phyloP scores from a whole-genome alignment of 2,797 vertebrate genomes.

The Nyctibius grandis region DNA sequence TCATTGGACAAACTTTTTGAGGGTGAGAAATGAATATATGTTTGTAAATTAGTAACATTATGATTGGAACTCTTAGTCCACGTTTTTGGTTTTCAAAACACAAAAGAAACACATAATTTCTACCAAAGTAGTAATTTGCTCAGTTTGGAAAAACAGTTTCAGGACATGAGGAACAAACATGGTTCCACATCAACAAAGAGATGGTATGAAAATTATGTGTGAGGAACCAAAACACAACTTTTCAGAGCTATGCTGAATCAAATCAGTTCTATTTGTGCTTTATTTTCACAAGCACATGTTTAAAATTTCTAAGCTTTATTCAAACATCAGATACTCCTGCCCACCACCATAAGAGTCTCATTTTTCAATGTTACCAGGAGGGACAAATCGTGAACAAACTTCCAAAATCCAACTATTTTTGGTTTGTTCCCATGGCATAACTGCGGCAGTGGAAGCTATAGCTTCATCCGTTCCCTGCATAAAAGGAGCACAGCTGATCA shows the following conservation, averaged over 20 bases:
- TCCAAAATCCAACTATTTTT: slow-evolving; percentile 13
- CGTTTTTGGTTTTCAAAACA: background rate
- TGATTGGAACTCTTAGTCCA: background rate
- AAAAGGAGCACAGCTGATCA: background rate
- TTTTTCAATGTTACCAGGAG: background rate
- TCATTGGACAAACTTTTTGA: background rate
- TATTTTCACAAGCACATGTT: slow-evolving; percentile 22
- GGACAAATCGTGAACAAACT: background rate
- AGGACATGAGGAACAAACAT: background rate
- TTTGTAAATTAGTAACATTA: background rate
- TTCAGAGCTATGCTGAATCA: background rate
- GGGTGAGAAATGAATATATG: background rate
- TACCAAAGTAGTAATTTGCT: background rate
- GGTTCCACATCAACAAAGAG: background rate
- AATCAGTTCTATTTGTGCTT: slow-evolving; percentile 14
- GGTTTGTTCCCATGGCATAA: background rate
- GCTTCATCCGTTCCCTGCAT: background rate
- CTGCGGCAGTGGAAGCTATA: background rate
- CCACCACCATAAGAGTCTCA: background rate
- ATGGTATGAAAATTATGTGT: background rate
- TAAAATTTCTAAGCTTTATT: slow-evolving; percentile 9
- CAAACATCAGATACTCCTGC: background rate
- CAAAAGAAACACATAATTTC: background rate
- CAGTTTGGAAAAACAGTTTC: background rate
- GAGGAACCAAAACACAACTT: background rate